Base-by-base conservation (phyloP, 2,888 invertebrate species). In the Parapristionchus giblindavisi region DNA sequence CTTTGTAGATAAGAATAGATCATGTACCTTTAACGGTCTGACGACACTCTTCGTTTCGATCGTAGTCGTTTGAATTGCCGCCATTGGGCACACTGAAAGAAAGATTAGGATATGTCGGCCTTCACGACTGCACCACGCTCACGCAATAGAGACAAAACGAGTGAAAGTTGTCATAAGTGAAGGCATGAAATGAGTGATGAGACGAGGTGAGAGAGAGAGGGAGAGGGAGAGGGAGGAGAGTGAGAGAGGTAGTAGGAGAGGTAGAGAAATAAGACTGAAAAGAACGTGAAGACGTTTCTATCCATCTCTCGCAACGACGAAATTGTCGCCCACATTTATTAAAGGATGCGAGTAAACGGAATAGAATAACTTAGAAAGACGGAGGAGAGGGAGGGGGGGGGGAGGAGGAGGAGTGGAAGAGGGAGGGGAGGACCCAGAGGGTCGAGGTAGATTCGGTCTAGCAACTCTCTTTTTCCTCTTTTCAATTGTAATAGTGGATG, bases 21-120 rank as follows among this genome's bases (percentile, higher is more conserved):
- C n/a, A n/a, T n/a, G 78, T 76, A 89, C 89, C 88, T 90, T 90
- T 34, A 89, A 83, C 17, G 89, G 89, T 77, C 90, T 82, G 21
- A 90, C 89, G 54, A 89, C 88, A 52, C 89, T 87, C 17, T 89
- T 89, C 51, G 89, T 89, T 79, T 89, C 89, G 60, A 89, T 88
- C 58, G 89, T 89, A 27, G 89, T 88, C 76, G 88, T 88, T 70
- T 89, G 89, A 43, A 88, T 88, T 54, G 84, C 83, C 79, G 86
- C 87, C 81, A 83, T 80, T 48, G 52, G 76, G 29, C 24, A 29
- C 72, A 58, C 52, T 43, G 40, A 40, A 43, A 52, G 48, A 58
- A 51, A 63, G 34, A 68, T 51, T 29, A 71, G 58, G 56, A 58
- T 54, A 70, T 65, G 58, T 71, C 61, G 61, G 8, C 51, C 24